Percentiles rank a stretch among this genome's conserved stretches.
phyloP scores from a whole-genome alignment of 30 jellyfish, hydroid and myxozoan species.

The Sanderia malayensis region DNA sequence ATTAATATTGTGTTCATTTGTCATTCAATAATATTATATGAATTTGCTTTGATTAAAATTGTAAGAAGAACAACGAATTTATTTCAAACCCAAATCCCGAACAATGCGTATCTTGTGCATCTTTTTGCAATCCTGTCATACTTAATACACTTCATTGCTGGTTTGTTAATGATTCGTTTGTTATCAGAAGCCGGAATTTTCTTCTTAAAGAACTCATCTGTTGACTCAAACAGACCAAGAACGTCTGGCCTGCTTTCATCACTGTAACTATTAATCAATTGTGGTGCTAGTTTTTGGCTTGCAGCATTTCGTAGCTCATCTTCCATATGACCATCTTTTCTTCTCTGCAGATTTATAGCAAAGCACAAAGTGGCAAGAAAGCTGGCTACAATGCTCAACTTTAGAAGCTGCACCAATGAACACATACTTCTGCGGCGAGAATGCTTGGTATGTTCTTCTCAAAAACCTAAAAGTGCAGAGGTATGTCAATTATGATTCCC shows the following conservation, averaged over 20 bases:
- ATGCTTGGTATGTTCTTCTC: no score
- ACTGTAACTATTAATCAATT: no score
- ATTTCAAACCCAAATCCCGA: conserved; percentile 28
- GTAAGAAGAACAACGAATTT: no score
- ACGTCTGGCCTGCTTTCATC: conserved; percentile 1
- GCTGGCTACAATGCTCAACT: background rate
- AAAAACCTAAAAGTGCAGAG: no score
- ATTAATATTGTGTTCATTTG: no score
- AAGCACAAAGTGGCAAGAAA: background rate
- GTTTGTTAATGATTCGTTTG: background rate
- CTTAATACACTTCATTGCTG: conserved; percentile 30
- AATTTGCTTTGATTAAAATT: no score
- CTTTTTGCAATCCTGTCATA: conserved; percentile 14
- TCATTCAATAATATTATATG: no score
- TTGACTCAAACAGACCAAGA: conserved; percentile 49
- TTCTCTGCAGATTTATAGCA: background rate
- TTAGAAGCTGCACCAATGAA: background rate
- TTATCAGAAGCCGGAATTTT: background rate
- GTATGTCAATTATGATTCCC: no score
- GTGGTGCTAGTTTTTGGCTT: no score
- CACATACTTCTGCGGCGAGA: background rate
- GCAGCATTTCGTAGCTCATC: no score
- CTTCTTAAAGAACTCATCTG: conserved; percentile 20
- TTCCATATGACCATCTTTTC: no score
- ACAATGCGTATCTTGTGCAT: conserved; percentile 45